Conservation (phyloP, 2,113 vertebrate genomes). For the Mirounga angustirostris region DNA sequence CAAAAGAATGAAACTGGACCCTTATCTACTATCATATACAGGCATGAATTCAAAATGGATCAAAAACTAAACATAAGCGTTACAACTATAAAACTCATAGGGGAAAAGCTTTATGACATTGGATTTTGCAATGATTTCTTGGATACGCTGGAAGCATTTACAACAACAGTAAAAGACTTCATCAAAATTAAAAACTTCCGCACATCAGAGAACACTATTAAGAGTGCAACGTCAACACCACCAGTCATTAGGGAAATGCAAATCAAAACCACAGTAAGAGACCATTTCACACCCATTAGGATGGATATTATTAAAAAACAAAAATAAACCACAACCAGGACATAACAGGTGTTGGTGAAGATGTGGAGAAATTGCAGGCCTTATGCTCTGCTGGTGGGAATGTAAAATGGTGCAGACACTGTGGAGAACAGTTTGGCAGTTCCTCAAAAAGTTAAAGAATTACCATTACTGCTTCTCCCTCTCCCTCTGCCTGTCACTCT, state of each 20-base stretch:
- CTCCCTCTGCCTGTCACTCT: too few relatives aligned
- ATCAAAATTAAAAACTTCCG: not conserved
- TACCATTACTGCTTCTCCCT: not conserved
- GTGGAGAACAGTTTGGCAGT: not conserved
- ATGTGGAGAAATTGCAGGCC: not conserved
- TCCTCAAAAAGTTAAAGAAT: not conserved
- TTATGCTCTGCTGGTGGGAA: not conserved
- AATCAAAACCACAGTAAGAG: not conserved
- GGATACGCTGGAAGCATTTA: not conserved
- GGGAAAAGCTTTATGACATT: not conserved
- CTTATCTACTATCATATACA: not conserved
- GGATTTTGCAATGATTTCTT: not conserved
- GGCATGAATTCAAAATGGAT: not conserved
- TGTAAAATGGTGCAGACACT: not conserved
- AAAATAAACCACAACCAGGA: not conserved
- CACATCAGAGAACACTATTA: not conserved
- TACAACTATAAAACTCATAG: not conserved
- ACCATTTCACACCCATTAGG: not conserved
- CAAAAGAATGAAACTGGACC: not conserved
- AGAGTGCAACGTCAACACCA: not conserved
- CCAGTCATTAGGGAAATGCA: not conserved
- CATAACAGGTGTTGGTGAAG: too few relatives aligned
- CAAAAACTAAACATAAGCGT: not conserved
- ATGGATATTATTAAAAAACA: not conserved
- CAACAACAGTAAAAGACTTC: not conserved